Evolutionary conservation across 2,888 invertebrate genomes (phyloP).

Genomic region (Argyresthia albistria): DNA sequence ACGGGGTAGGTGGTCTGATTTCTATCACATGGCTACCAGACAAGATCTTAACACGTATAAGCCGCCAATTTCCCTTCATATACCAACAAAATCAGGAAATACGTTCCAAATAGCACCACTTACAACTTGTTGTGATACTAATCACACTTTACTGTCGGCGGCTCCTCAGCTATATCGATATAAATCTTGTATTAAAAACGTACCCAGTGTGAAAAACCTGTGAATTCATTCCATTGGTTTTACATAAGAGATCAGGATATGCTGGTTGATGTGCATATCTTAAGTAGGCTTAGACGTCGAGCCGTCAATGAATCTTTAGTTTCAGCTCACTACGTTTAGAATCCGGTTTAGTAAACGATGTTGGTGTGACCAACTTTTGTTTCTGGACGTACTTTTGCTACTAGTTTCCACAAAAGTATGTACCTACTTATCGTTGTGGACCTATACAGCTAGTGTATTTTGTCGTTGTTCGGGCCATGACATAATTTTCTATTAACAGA

Average conservation of each 20-base stretch:
- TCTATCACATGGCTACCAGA: no score
- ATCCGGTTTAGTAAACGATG: slow-evolving; percentile 43
- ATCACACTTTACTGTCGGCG: not conserved
- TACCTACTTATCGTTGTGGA: no score
- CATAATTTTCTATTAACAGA: no score
- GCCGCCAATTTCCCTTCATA: not conserved
- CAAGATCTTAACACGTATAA: no score
- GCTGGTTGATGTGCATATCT: not conserved
- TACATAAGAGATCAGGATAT: not conserved
- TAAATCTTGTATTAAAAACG: not conserved
- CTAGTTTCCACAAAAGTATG: slow-evolving; percentile 14
- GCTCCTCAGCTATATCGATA: not conserved
- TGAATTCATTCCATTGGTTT: not conserved
- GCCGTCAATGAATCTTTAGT: slow-evolving; percentile 24
- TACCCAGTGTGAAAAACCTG: no score
- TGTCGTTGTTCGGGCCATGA: no score
- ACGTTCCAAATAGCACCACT: not conserved
- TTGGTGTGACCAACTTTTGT: slow-evolving; percentile 49
- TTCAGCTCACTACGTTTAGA: slow-evolving; percentile 11
- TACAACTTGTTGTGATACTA: not conserved
- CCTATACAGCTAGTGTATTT: no score
- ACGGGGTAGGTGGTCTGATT: no score
- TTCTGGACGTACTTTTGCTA: slow-evolving; percentile 35
- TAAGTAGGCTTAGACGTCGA: slow-evolving; percentile 8
- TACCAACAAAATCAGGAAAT: not conserved